Evolutionary conservation across 2,797 vertebrate genomes (phyloP), one percentile per base, ranked within the genome.

Genomic region (Pseudomugil tenellus): DNA sequence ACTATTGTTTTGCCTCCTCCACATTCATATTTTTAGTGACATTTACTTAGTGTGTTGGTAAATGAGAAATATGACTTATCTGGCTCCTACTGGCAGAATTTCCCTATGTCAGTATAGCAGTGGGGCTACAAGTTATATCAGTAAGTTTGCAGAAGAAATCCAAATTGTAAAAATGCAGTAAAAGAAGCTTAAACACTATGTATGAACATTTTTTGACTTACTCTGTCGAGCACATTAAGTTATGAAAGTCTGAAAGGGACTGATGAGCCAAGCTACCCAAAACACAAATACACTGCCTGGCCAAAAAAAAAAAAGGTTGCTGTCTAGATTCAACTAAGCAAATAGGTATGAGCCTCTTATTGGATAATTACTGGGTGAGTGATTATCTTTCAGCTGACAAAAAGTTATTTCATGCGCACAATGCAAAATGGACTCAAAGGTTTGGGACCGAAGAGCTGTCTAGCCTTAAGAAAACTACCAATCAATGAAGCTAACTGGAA

Each of bases 11-110:
- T 74, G 28, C 52, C 60, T 79, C 83, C 79, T 75, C 66, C 80
- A 79, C 77, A 79, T 56, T 83, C 63, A 28, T 63, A 63, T 63
- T 65, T 64, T 73, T 65, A 51, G 58, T 77, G 71, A 76, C 70
- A 80, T 70, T 23, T 57, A 31, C 64, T 74, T 71, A 46, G 43
- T 63, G 48, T 68, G 21, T 61, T 63, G 55, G 81, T 69, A 79
- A 74, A 76, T 73, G 76, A 51, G 66, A 74, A n/a, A 19, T 8
- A 52, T 77, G 72, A 77, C 65, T 67, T 72, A 56, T 74, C 23
- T 62, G 46, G 65, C 86, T 87, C 76, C 72, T 83, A 59, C 23
- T 59, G 1, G 3, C 6, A 76, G 69, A 87, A 87, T 80, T 83
- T 82, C 83, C 84, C 81, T 35, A 7, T 59, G 26, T 39, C 46